Conservation (phyloP, 2,888 invertebrate species). For the Drosophila colorata region DNA sequence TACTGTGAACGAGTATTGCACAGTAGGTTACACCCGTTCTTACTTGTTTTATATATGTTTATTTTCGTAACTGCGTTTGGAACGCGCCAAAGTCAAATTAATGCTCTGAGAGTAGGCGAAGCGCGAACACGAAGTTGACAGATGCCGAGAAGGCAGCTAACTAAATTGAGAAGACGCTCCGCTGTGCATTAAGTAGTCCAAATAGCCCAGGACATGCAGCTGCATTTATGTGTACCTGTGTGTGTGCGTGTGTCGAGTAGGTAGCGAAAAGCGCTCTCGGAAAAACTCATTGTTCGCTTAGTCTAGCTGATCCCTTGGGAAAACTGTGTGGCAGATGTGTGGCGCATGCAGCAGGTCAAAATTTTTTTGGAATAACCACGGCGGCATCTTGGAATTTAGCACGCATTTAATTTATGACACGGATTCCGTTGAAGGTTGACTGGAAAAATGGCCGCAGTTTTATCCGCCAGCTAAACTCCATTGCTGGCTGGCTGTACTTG, state of each 20-base stretch:
- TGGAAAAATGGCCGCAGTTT: constrained; percentile 46
- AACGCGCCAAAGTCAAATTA: constrained; percentile 55
- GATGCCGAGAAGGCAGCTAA: constrained; percentile 65
- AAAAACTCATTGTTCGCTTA: constrained; percentile 44
- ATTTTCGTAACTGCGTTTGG: constrained; percentile 55
- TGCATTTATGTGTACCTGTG: constrained; percentile 19
- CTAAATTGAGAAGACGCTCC: constrained; percentile 60
- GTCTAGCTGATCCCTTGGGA: constrained; percentile 58
- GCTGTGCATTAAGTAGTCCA: constrained; percentile 72
- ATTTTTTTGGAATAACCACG: constrained; percentile 26
- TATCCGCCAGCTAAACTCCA: neutral
- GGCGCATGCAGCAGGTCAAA: constrained; percentile 70
- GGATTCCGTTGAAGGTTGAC: constrained; percentile 28
- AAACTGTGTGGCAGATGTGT: constrained; percentile 16
- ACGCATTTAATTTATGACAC: constrained; percentile 50
- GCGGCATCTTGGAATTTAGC: constrained; percentile 52
- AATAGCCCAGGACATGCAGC: constrained; percentile 47
- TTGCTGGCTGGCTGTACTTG: constrained; percentile 53
- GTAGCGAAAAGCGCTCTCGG: constrained; percentile 45
- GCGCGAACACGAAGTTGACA: constrained; percentile 55
- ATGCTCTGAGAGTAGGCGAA: constrained; percentile 5
- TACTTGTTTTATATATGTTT: too few species aligned
- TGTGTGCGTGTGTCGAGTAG: constrained; percentile 38
- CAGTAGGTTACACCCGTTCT: too few species aligned
- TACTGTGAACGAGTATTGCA: too few species aligned